A percentile compares a stretch with the other conserved stretches of the same genome.
Evolutionary conservation across 1,140 invertebrate genomes (phyloP).

Genomic region (Camponotus floridanus): DNA sequence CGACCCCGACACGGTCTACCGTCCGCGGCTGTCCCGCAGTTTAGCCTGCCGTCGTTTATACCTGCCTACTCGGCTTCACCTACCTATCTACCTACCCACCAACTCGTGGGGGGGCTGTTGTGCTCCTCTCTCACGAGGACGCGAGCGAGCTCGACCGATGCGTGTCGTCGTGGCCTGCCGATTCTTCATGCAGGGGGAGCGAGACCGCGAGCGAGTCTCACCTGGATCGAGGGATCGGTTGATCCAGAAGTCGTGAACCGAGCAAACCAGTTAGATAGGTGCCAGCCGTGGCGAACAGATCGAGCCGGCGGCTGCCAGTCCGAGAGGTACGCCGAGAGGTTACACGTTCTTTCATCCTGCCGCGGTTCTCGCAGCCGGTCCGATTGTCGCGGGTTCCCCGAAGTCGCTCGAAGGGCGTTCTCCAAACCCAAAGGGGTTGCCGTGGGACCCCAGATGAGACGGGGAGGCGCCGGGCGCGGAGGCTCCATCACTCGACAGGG

Average conservation of each 20-base stretch:
- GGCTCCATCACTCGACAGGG: conserved; percentile 25
- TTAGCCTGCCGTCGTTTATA: conserved; percentile 79
- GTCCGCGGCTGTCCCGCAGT: conserved; percentile 71
- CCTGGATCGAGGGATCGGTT: conserved; percentile 66
- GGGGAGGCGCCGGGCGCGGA: neutral
- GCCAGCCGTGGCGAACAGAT: conserved; percentile 57
- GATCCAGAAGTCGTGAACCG: conserved; percentile 73
- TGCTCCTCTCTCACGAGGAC: conserved; percentile 53
- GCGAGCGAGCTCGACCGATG: conserved; percentile 50
- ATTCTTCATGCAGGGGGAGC: conserved; percentile 73
- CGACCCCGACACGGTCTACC: conserved; percentile 67
- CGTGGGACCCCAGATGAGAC: conserved; percentile 50
- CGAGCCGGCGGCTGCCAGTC: conserved; percentile 46
- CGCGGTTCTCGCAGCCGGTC: neutral
- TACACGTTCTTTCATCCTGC: neutral
- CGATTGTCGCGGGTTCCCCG: neutral
- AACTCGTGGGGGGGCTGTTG: conserved; percentile 64
- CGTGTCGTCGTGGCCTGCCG: conserved; percentile 61
- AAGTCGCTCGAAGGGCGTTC: conserved; percentile 25
- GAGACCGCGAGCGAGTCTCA: conserved; percentile 63
- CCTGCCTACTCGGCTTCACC: conserved; percentile 49
- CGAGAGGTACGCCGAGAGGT: neutral
- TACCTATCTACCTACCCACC: neutral
- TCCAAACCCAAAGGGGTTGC: neutral
- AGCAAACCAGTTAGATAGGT: conserved; percentile 74